phyloP scores from a whole-genome alignment of 2,113 vertebrate genomes.

The Meleagris gallopavo region DNA sequence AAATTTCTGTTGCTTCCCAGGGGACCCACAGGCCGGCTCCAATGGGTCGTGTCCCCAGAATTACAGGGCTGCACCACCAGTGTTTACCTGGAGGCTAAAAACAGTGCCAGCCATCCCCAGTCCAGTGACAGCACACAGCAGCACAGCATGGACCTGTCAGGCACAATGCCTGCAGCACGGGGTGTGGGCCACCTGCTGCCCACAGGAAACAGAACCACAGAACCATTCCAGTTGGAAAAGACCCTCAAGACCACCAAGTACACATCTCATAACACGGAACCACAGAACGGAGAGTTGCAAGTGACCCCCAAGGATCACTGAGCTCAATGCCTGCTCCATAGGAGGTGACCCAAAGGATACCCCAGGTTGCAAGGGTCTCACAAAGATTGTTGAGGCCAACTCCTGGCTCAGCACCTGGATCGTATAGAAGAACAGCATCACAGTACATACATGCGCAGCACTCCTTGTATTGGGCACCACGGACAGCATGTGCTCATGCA shows the following conservation, averaged over 20 bases:
- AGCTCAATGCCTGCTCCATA: neutral
- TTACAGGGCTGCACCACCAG: neutral
- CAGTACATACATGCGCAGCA: no score
- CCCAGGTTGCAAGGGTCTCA: no score
- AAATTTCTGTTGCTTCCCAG: neutral
- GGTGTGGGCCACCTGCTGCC: neutral
- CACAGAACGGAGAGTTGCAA: neutral
- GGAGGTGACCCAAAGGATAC: no score
- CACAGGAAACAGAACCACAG: neutral
- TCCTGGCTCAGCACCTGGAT: no score
- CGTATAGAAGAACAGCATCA: no score
- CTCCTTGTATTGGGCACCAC: neutral
- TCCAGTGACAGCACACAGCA: neutral
- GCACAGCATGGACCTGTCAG: neutral
- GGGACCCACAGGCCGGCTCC: neutral
- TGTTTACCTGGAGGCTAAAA: slow-evolving; percentile 10
- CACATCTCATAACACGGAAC: neutral
- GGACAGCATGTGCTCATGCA: neutral
- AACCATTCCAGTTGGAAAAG: neutral
- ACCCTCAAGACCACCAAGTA: neutral
- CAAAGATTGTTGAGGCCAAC: no score
- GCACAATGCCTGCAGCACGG: neutral
- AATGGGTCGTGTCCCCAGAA: neutral
- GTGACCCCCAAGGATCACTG: neutral
- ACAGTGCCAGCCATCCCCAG: neutral